These are phyloP conservation scores for Labia minor DNA, from an alignment of 2,888 invertebrate species.

Conservation along the genomic window DNA sequence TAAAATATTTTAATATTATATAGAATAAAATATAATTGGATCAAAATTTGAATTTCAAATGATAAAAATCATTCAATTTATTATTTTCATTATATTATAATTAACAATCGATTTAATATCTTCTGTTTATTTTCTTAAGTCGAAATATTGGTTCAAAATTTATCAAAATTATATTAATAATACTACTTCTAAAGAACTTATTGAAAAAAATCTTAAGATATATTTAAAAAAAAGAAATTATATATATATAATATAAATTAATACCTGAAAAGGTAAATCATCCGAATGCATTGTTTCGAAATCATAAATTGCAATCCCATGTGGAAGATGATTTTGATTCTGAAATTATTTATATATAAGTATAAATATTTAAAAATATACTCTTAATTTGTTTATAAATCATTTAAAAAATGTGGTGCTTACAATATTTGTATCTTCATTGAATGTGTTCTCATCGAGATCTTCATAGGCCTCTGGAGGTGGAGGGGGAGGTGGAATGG, in stretches of 20 bases:
- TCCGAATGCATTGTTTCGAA: slow-evolving; percentile 62
- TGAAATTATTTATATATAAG: neutral
- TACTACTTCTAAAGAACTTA: neutral
- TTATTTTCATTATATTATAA: too few relatives aligned
- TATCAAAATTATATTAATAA: too few relatives aligned
- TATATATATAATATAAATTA: too few relatives aligned
- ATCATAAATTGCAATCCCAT: slow-evolving; percentile 69
- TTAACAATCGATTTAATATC: too few relatives aligned
- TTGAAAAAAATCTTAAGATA: neutral
- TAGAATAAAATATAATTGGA: too few relatives aligned
- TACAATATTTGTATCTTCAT: slow-evolving; percentile 23
- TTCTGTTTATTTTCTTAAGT: too few relatives aligned
- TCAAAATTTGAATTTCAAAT: too few relatives aligned
- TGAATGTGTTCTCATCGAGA: slow-evolving; percentile 28
- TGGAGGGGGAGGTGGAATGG: slow-evolving; percentile 64
- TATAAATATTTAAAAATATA: neutral
- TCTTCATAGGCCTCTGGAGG: slow-evolving; percentile 40
- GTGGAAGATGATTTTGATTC: slow-evolving; percentile 36
- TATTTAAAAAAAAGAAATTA: neutral
- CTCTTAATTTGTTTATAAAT: too few relatives aligned
- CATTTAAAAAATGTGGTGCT: neutral
- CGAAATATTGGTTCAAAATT: too few relatives aligned
- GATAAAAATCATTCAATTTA: too few relatives aligned
- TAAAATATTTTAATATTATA: slow-evolving; percentile 25
- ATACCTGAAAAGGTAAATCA: slow-evolving; percentile 70